Base-by-base conservation (phyloP, 2,113 vertebrate genomes). In the Lota lota region DNA sequence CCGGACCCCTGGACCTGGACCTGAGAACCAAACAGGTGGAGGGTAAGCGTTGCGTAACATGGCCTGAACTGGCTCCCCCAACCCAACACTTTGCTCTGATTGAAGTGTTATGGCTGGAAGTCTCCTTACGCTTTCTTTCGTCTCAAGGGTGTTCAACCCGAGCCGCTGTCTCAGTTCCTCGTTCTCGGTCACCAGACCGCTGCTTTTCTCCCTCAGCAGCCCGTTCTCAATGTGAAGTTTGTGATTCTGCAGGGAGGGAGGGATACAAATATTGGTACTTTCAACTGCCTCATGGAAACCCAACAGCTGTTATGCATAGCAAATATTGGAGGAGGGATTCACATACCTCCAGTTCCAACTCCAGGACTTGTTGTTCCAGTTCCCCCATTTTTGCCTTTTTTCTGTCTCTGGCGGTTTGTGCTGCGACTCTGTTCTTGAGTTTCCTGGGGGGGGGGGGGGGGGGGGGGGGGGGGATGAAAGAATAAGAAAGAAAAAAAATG, bases 321-420 rank as follows among this genome's bases (percentile, higher is more conserved):
- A 12, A 47, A 47, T 47, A 47, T 14, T 47, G 8, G 40, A 47
- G 53, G 5, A 56, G 53, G 24, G 11, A 24, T 63, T 0, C 0
- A 19, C 33, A 83, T 83, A 98, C 97, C 95, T 98, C 93, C 60
- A 94, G 90, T 82, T 98, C 96, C 89, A 97, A 76, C 85, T 96
- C 95, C 11, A 96, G 64, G 64, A 98, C 97, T 85, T 98, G 97
- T 74, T 95, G 94, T 73, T 99, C 97, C 88, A 99, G 85, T 74
- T 99, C 96, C 7, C 93, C 92, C 97, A 99, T 98, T 76, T 96
- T 93, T 20, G 96, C 97, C 88, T 99, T 99, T 90, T 99, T 99
- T 78, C 97, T 90, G 88, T 99, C 97, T 73, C 97, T 91, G 58
- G 97, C 97, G 0, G 97, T 99, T 88, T 99, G 97, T 16, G 97